Evolutionary conservation across 2,888 invertebrate species (phyloP).

Genomic region (Morpho achilles): DNA sequence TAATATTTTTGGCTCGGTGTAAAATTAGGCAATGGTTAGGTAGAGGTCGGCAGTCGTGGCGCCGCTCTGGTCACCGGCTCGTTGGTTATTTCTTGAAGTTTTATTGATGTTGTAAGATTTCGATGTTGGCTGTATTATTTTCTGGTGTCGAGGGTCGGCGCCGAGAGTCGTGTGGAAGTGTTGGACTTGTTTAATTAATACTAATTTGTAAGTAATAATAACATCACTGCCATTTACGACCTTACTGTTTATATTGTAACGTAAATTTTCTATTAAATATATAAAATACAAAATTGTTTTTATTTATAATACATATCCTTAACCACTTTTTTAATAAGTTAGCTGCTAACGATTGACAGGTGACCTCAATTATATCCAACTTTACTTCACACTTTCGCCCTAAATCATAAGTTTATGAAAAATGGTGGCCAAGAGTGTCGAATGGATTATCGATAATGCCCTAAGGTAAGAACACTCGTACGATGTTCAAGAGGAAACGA

Average conservation of each 20-base stretch:
- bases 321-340: no score
- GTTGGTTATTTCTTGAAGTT: slow-evolving; percentile 61
- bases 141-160: slow-evolving; percentile 45
- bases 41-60: slow-evolving; percentile 50
- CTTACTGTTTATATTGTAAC: slow-evolving; percentile 77
- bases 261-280: slow-evolving; percentile 73
- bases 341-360: no score
- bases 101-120: slow-evolving; percentile 63
- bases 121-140: slow-evolving; percentile 58
- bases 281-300: slow-evolving; percentile 42
- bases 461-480: no score
- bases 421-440: no score
- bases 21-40: slow-evolving; percentile 32
- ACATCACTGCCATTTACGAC: slow-evolving; percentile 79
- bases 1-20: slow-evolving; percentile 56
- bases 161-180: slow-evolving; percentile 37
- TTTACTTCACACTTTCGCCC: no score
- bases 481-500: no score
- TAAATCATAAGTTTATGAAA: no score
- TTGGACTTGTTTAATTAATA: slow-evolving; percentile 58
- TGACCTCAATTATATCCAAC: background rate
- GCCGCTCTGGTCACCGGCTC: slow-evolving; percentile 42
- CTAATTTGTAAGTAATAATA: slow-evolving; percentile 63
- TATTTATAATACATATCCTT: slow-evolving; percentile 22
- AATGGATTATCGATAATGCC: no score